These are phyloP conservation scores for Hippocampus mohnikei DNA, from an alignment of 2,113 vertebrate genomes.

Conservation along the genomic window DNA sequence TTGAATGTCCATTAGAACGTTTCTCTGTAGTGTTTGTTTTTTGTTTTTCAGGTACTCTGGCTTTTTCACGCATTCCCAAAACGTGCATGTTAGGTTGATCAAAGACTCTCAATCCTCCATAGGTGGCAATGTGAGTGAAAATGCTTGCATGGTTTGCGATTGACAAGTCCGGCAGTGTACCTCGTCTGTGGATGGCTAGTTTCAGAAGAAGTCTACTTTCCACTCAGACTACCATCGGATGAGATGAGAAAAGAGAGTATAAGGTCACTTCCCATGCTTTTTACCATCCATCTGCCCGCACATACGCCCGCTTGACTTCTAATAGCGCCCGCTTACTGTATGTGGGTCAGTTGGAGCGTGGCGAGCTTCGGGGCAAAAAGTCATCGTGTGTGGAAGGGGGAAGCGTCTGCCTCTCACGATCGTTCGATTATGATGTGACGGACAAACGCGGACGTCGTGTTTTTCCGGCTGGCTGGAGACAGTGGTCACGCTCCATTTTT, in stretches of 20 bases:
- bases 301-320: conserved; percentile 31
- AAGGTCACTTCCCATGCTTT: conserved; percentile 50
- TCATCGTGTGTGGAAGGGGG: background rate
- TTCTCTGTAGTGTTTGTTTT: background rate
- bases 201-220: background rate
- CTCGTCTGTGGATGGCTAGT: background rate
- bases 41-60: background rate
- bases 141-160: background rate
- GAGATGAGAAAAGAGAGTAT: conserved; percentile 34
- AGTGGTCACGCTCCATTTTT: conserved; percentile 62
- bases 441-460: conserved; percentile 54
- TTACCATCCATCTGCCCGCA: conserved; percentile 49
- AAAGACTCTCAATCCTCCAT: background rate
- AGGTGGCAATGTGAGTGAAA: background rate
- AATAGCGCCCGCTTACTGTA: conserved; percentile 4
- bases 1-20: background rate
- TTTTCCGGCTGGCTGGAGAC: conserved; percentile 72
- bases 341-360: conserved; percentile 12
- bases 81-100: background rate
- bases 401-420: background rate
- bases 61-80: background rate
- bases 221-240: conserved; percentile 6
- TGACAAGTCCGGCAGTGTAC: background rate
- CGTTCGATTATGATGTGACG: conserved; percentile 60
- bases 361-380: conserved; percentile 1